Conservation (phyloP, 2,797 vertebrate species). For the Aulostomus chinensis region DNA sequence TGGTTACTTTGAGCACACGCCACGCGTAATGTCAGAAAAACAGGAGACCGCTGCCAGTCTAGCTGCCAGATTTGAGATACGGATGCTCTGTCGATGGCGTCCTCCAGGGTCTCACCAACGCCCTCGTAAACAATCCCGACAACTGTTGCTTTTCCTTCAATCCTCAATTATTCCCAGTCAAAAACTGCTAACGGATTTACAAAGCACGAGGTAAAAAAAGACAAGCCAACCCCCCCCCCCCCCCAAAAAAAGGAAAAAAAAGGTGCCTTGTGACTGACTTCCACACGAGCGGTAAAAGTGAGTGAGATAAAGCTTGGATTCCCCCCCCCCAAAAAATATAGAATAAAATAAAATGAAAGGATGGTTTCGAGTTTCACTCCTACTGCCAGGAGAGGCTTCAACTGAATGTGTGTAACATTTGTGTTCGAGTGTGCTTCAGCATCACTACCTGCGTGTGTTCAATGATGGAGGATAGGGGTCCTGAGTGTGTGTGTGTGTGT, state of each 20-base stretch:
- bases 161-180: not conserved
- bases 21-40: not conserved
- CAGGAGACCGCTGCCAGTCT: no score
- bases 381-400: constrained; percentile 39
- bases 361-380: constrained; percentile 55
- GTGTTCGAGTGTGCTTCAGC: constrained; percentile 14
- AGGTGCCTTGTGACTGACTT: not conserved
- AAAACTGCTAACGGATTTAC: not conserved
- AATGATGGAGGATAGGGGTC: no score
- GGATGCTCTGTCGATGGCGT: not conserved
- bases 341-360: no score
- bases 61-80: not conserved
- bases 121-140: not conserved
- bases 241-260: no score
- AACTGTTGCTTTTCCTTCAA: constrained; percentile 9
- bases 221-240: no score
- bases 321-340: no score
- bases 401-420: no score
- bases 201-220: no score
- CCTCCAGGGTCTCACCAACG: not conserved
- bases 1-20: no score
- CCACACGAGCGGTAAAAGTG: constrained; percentile 22
- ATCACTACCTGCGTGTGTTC: constrained; percentile 26
- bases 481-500: constrained; percentile 4
- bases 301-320: constrained; percentile 32